phyloP scores from a whole-genome alignment of 2,113 vertebrate species.

The Callithrix jacchus region DNA sequence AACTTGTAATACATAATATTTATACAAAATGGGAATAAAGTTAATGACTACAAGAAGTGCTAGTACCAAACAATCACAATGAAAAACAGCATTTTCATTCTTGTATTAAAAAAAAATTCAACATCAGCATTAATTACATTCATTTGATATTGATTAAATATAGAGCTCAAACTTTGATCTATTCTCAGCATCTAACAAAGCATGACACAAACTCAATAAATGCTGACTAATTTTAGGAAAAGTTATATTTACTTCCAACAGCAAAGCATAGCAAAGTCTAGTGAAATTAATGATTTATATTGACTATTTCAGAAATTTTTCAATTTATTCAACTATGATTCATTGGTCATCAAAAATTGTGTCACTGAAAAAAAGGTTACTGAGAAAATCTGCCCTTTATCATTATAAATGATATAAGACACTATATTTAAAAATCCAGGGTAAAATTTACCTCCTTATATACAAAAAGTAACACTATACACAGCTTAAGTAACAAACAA shows the following conservation, averaged over 20 bases:
- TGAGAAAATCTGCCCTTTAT: constrained; percentile 29
- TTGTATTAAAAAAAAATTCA: constrained; percentile 55
- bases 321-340: neutral
- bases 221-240: neutral
- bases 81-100: constrained; percentile 48
- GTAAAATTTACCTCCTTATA: constrained; percentile 49
- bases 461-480: constrained; percentile 54
- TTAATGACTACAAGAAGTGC: neutral
- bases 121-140: neutral
- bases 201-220: neutral
- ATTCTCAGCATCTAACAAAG: constrained; percentile 7
- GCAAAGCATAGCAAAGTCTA: neutral
- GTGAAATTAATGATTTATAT: neutral
- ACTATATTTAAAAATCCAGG: constrained; percentile 52
- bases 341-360: neutral
- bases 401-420: neutral
- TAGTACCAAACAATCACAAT: neutral
- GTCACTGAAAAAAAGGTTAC: neutral
- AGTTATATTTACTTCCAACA: constrained; percentile 3
- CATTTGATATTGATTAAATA: neutral
- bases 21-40: neutral
- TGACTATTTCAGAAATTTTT: neutral
- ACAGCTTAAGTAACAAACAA: constrained; percentile 16
- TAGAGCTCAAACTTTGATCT: neutral
- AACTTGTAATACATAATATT: constrained; percentile 21